phyloP scores from a whole-genome alignment of 2,797 vertebrate species.

The Halcyon badia region DNA sequence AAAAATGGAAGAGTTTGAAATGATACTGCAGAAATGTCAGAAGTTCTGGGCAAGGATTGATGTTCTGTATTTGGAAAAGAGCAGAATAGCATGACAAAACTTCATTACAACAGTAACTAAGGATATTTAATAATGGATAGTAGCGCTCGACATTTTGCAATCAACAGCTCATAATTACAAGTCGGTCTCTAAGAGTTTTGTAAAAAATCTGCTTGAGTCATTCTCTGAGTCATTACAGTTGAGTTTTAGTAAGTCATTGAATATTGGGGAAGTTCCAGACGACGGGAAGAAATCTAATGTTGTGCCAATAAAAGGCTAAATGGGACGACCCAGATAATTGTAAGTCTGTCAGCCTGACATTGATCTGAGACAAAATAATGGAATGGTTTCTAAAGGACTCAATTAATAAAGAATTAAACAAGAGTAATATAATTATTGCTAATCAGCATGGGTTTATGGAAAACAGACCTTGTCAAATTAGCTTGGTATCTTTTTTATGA shows the following conservation, averaged over 20 bases:
- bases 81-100: not conserved
- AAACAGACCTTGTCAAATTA: slow-evolving; percentile 65
- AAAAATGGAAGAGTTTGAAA: not conserved
- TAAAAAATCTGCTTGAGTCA: not conserved
- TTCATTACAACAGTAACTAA: not conserved
- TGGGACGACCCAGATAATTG: slow-evolving; percentile 51
- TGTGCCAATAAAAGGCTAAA: slow-evolving; percentile 61
- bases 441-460: slow-evolving; percentile 47
- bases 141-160: not conserved
- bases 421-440: slow-evolving; percentile 55
- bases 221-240: slow-evolving; percentile 4
- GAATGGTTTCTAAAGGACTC: slow-evolving; percentile 56
- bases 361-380: slow-evolving; percentile 57
- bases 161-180: not conserved
- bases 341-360: slow-evolving; percentile 47
- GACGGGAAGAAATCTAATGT: slow-evolving; percentile 37
- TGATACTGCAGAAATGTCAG: not conserved
- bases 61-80: not conserved
- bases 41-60: not conserved
- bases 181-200: not conserved
- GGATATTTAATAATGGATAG: not conserved
- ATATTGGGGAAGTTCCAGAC: slow-evolving; percentile 5
- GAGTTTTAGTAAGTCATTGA: not conserved
- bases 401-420: slow-evolving; percentile 71
- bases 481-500: slow-evolving; percentile 22